Evolutionary conservation across 2,888 invertebrate species (phyloP).

Genomic region (Drosophila meridionalis): DNA sequence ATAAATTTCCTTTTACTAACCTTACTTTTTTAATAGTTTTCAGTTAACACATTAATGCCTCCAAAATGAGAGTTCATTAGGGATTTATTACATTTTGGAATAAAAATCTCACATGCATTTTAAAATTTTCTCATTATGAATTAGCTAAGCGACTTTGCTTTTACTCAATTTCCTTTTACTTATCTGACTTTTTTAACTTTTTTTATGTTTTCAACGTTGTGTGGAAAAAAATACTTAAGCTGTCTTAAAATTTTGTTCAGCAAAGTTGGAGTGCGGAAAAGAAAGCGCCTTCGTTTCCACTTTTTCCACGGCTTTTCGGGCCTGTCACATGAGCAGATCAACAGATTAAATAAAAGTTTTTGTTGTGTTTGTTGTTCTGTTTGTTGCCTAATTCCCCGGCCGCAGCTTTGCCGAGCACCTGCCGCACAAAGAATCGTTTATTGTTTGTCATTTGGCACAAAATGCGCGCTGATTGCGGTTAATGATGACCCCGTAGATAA

Average conservation of each 20-base stretch:
- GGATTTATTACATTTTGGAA: background rate
- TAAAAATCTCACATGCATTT: background rate
- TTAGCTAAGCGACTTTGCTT: background rate
- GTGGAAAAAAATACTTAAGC: constrained; percentile 64
- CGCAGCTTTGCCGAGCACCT: constrained; percentile 47
- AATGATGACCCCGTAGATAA: constrained; percentile 75
- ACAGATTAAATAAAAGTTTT: constrained; percentile 73
- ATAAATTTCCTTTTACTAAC: too few species aligned
- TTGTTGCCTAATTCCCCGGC: constrained; percentile 53
- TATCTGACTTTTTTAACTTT: constrained; percentile 35
- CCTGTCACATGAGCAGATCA: constrained; percentile 68
- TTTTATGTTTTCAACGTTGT: constrained; percentile 30
- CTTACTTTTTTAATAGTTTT: background rate
- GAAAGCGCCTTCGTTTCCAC: constrained; percentile 7
- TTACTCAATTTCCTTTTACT: constrained; percentile 12
- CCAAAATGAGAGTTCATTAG: background rate
- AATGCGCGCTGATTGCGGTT: constrained; percentile 76
- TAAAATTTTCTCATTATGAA: background rate
- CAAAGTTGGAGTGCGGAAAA: constrained; percentile 39
- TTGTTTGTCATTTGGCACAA: constrained; percentile 64
- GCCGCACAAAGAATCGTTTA: constrained; percentile 59
- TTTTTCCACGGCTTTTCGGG: background rate
- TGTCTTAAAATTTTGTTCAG: constrained; percentile 61
- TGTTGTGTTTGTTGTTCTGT: constrained; percentile 22
- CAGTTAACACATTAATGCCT: background rate